Evolutionary conservation across 2,888 invertebrate species (phyloP).

Genomic region (Acleris cristana): DNA sequence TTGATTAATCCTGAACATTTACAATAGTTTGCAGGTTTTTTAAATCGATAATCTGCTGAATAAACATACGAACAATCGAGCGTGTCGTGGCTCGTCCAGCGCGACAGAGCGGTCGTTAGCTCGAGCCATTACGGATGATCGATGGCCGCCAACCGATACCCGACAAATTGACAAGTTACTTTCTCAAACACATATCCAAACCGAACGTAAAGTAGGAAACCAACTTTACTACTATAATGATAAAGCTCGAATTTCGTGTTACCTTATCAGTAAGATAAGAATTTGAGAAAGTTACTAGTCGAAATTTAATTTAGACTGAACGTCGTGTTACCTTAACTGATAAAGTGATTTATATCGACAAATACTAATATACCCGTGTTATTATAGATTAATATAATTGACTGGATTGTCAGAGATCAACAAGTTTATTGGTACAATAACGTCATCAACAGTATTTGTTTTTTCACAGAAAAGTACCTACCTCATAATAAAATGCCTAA

Average conservation of each 20-base stretch:
- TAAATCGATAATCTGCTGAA: slow-evolving; percentile 21
- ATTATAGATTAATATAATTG: slow-evolving; percentile 4
- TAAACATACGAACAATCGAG: slow-evolving; percentile 31
- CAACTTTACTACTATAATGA: too few relatives aligned
- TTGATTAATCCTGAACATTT: too few relatives aligned
- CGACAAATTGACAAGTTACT: slow-evolving; percentile 57
- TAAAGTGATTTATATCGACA: slow-evolving; percentile 53
- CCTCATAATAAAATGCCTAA: too few relatives aligned
- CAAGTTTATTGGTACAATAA: slow-evolving; percentile 61
- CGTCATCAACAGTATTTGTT: too few relatives aligned
- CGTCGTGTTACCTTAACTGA: slow-evolving; percentile 58
- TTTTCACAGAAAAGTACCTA: too few relatives aligned
- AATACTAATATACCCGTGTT: slow-evolving; percentile 28
- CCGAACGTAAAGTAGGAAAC: too few relatives aligned
- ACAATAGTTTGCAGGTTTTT: too few relatives aligned
- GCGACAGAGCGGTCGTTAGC: slow-evolving; percentile 64
- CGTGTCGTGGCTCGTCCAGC: slow-evolving; percentile 31
- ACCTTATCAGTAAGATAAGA: too few relatives aligned
- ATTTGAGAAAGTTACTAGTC: too few relatives aligned
- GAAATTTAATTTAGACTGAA: slow-evolving; percentile 75
- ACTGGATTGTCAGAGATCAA: neutral
- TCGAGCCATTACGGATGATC: slow-evolving; percentile 77
- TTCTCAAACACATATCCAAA: too few relatives aligned
- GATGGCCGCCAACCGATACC: slow-evolving; percentile 70
- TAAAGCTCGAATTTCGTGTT: too few relatives aligned